Evolutionary conservation across 1,140 invertebrate genomes (phyloP).

Genomic region (Solenopsis invicta): DNA sequence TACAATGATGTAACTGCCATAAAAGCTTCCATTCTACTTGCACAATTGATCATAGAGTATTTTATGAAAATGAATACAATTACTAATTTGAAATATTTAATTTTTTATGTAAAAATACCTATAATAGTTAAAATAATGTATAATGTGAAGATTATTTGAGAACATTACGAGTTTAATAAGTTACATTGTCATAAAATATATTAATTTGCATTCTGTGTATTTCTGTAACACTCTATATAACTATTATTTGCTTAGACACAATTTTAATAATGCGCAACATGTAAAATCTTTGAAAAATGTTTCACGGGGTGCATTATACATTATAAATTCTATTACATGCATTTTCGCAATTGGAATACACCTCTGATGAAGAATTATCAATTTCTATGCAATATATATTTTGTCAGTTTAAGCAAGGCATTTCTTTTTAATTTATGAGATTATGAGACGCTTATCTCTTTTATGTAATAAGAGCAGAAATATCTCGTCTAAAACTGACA

Average conservation of each 20-base stretch:
- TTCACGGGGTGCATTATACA: too few species aligned
- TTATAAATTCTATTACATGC: background rate
- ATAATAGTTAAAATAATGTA: background rate
- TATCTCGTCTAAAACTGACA: conserved; percentile 16
- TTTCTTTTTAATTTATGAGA: conserved; percentile 18
- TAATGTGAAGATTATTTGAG: background rate
- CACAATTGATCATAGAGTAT: background rate
- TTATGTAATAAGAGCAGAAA: conserved; percentile 28
- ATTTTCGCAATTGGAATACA: background rate
- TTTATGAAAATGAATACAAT: background rate
- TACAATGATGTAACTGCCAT: background rate
- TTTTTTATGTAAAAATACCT: background rate
- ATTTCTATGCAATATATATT: conserved; percentile 10
- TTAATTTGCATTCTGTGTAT: background rate
- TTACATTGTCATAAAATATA: background rate
- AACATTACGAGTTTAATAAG: background rate
- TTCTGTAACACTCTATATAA: background rate
- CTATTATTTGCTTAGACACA: background rate
- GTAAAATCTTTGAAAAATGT: background rate
- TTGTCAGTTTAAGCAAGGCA: background rate
- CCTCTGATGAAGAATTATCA: background rate
- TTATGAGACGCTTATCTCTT: conserved; percentile 18
- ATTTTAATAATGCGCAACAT: background rate
- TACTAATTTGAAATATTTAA: background rate
- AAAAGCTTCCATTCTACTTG: background rate